A percentile compares a stretch with the other conserved stretches of the same genome.
Conservation (phyloP, 2,888 invertebrate species). For the Blomia tropicalis region DNA sequence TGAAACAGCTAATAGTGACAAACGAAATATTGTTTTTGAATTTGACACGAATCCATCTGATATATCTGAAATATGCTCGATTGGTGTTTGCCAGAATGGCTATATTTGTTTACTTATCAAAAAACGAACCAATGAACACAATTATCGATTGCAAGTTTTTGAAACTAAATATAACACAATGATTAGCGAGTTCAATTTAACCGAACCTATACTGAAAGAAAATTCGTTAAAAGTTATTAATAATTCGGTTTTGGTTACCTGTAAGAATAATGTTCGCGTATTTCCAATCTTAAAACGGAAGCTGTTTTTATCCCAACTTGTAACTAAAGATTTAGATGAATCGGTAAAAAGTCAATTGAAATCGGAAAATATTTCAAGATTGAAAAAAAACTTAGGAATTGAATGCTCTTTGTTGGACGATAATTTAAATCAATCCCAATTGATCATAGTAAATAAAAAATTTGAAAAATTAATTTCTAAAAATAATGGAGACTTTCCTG, state of each 20-base stretch:
- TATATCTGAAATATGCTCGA: background rate
- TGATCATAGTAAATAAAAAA: background rate
- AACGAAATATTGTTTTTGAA: background rate
- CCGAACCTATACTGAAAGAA: background rate
- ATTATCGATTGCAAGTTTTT: background rate
- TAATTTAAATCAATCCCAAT: background rate
- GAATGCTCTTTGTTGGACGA: background rate
- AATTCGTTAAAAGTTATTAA: background rate
- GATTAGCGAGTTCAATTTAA: background rate
- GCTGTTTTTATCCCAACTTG: background rate
- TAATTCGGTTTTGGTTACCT: background rate
- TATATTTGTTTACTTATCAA: background rate
- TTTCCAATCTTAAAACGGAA: background rate
- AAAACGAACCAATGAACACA: background rate
- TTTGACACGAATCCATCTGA: background rate
- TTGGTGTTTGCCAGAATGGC: background rate
- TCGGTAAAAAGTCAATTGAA: background rate
- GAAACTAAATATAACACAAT: background rate
- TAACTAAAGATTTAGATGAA: background rate
- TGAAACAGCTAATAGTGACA: background rate
- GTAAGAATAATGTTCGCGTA: background rate
- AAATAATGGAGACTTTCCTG: background rate
- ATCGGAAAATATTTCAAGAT: background rate
- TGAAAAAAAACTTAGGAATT: background rate
- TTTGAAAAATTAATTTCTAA: background rate